A percentile compares a stretch with the other conserved stretches of the same genome.
These are phyloP conservation scores for Scytalopus superciliaris DNA, from an alignment of 2,113 vertebrate species.

Conservation along the genomic window DNA sequence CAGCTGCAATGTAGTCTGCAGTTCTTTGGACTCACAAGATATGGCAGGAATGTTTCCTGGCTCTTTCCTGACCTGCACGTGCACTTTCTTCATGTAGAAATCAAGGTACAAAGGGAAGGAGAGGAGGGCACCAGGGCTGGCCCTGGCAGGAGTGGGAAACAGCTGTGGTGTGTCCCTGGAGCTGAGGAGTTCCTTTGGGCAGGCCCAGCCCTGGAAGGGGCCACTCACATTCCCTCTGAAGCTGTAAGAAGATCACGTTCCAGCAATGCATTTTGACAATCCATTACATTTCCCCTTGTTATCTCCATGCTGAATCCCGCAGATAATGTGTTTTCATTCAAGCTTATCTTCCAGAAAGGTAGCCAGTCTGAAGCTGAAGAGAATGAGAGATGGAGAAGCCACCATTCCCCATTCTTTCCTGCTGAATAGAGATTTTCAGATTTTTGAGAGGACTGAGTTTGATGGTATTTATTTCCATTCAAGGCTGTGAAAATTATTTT, in stretches of 20 bases:
- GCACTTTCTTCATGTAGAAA: background rate
- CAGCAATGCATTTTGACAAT: background rate
- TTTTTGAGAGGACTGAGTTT: background rate
- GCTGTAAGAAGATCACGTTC: background rate
- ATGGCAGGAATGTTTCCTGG: background rate
- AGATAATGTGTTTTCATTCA: background rate
- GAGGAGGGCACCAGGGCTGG: rapidly evolving
- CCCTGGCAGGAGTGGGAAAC: background rate
- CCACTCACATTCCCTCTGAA: rapidly evolving
- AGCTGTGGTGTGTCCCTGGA: rapidly evolving
- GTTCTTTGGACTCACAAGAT: background rate
- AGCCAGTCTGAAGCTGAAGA: background rate
- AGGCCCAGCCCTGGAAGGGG: rapidly evolving
- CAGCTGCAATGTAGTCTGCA: background rate
- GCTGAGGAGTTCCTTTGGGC: background rate
- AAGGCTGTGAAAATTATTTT: background rate
- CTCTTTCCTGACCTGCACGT: background rate
- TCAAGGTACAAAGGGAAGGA: background rate
- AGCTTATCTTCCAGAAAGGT: background rate
- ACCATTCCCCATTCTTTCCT: background rate
- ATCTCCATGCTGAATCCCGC: background rate
- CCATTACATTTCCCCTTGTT: background rate
- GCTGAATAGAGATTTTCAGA: background rate
- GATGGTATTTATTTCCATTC: background rate
- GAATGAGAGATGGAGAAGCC: background rate